Evolutionary conservation across 2,888 invertebrate species (phyloP), one percentile per base, ranked within the genome.

Genomic region (Phytoseiulus persimilis): DNA sequence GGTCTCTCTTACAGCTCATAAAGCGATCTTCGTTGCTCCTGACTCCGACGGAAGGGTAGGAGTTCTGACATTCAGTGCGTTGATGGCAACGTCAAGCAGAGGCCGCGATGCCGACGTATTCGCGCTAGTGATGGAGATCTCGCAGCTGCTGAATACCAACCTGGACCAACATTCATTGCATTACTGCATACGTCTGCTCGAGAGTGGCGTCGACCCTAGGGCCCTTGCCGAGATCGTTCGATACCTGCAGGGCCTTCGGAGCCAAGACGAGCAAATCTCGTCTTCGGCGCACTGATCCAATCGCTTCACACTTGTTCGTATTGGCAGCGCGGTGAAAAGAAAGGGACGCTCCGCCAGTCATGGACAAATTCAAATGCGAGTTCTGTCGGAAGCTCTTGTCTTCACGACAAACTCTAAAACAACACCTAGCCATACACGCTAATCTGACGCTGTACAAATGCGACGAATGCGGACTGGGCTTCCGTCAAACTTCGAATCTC

Each of bases 91-190:
- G 45, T 87, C 87, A n/a, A 45, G 32, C 32, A 33, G 87, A 87
- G 87, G 87, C 32, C n/a, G 87, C n/a, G 87, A 45, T 32, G 45
- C 32, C n/a, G 87, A 87, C 87, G 32, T 45, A 33, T 87, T 87
- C 33, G 87, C 32, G 32, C 39, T 87, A 9, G 87, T 87, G 32
- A 33, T 39, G n/a, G 87, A 87, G 18, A 87, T 87, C 9, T 87
- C 87, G 33, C 87, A 87, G 31, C 23, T 87, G 32, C 33, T 87
- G 23, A 87, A 87, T 45, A 87, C 87, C 0, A 87, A 33, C 11
- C 87, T 87, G 11, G 87, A 87, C 18, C 39, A 33, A 6, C 87
- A 45, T 6, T 31, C 87, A n/a, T 33, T 87, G 32, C 87, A 87
- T 23, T 32, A 39, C 32, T 87, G 87, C 87, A 87, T 87, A 11